phyloP scores from a whole-genome alignment of 2,113 vertebrate species.

The Illadopsis cleaveri region DNA sequence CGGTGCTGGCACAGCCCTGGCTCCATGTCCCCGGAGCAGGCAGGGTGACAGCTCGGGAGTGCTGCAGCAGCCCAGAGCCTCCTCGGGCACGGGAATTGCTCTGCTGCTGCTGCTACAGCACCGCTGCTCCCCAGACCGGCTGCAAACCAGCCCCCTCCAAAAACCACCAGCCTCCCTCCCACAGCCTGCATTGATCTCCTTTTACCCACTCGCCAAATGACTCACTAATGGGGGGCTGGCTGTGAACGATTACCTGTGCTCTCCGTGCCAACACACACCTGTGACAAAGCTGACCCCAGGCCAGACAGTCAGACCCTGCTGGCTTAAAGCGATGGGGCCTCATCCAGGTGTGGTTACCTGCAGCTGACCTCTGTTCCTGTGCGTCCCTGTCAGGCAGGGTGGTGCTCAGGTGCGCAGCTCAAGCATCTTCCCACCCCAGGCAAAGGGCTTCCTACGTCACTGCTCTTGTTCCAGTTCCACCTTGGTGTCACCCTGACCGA shows the following conservation, averaged over 20 bases:
- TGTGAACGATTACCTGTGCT: accelerated
- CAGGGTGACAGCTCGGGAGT: accelerated
- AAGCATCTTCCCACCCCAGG: background rate
- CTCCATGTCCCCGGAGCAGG: accelerated
- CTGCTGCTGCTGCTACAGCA: background rate
- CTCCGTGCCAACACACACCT: accelerated
- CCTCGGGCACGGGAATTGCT: accelerated
- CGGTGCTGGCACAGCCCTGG: accelerated
- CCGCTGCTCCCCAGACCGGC: accelerated
- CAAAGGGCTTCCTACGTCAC: accelerated
- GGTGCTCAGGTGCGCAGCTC: accelerated
- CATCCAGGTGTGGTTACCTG: background rate
- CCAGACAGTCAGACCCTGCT: background rate
- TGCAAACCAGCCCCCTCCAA: accelerated
- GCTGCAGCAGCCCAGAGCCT: accelerated
- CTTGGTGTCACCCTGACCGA: background rate
- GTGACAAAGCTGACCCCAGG: background rate
- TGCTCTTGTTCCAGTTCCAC: background rate
- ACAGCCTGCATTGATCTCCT: background rate
- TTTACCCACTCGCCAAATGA: background rate
- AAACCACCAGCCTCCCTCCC: background rate
- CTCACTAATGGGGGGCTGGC: accelerated
- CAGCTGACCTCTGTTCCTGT: accelerated
- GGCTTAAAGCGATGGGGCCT: accelerated
- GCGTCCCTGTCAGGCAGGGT: background rate